Base-by-base conservation (phyloP, 2,888 invertebrate species). In the Patella caerulea region DNA sequence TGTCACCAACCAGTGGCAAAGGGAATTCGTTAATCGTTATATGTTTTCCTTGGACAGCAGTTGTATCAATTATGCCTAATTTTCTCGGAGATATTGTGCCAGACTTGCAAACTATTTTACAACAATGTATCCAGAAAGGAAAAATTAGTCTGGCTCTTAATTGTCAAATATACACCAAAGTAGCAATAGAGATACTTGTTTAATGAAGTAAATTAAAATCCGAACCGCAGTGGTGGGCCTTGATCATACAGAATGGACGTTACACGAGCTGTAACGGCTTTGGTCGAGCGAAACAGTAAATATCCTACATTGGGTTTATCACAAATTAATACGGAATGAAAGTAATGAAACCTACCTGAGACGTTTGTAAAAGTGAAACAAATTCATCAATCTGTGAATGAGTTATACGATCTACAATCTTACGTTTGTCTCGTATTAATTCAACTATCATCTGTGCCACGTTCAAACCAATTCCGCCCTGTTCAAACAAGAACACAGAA, bases 371-470 rank as follows among this genome's bases (percentile, higher is more conserved):
- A 1, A 91, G 85, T 5, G 86, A 82, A 2, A 91, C 89, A 79
- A 92, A 91, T 72, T 90, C 86, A 73, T 91, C 89, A 71, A 92
- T 91, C 83, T 92, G 91, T 17, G 86, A 84, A 74, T 88, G 88
- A 24, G 90, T 90, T 70, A 92, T 91, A 59, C 91, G 83, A 83
- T 91, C 91, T 12, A 92, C 91, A 69, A 92, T 91, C 82, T 92
- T 90, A 71, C 91, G 79, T 78, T 92, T 92, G 83, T 92, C 91
- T 73, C 91, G 72, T 59, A 91, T 90, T 73, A 92, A 82, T 76
- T 92, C 91, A 24, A 91, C 91, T 53, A 91, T 90, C 91, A 92
- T 92, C 82, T 91, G 89, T 1, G 91, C 90, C 19, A 91, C 90
- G 76, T 91, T 90, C 74, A 92, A 82, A n/a, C 91, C 91, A 15